Percentiles rank a stretch among this genome's conserved stretches.
phyloP scores from a whole-genome alignment of 2,888 invertebrate species.

The Falcaria lacertinaria region DNA sequence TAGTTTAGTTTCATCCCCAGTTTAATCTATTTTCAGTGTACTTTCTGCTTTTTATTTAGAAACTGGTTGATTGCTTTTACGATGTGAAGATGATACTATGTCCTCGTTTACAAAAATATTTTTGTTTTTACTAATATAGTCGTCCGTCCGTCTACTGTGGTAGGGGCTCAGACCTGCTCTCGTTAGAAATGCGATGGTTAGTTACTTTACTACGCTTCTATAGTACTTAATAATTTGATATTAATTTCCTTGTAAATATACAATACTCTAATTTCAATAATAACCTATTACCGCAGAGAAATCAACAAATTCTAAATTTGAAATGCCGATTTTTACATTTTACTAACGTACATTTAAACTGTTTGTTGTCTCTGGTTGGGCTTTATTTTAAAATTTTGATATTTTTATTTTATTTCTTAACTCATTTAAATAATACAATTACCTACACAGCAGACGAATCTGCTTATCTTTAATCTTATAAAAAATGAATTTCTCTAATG shows the following conservation, averaged over 20 bases:
- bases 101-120: background rate
- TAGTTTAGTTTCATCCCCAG: conserved; percentile 48
- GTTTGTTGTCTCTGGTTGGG: too few species aligned
- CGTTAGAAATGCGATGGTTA: conserved; percentile 1
- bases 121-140: background rate
- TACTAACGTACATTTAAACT: too few species aligned
- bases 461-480: too few species aligned
- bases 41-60: background rate
- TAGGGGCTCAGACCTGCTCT: background rate
- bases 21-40: conserved; percentile 23
- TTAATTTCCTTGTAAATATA: background rate
- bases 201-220: background rate
- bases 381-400: too few species aligned
- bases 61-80: background rate
- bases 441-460: too few species aligned
- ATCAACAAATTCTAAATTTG: too few species aligned
- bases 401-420: too few species aligned
- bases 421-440: too few species aligned
- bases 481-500: too few species aligned
- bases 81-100: background rate
- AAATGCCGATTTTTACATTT: too few species aligned
- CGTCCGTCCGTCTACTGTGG: background rate
- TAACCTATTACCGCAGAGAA: too few species aligned
- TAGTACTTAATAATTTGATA: background rate
- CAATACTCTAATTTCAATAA: too few species aligned